These are phyloP conservation scores for Pocota personata DNA, from an alignment of 2,888 invertebrate genomes.

Conservation along the genomic window DNA sequence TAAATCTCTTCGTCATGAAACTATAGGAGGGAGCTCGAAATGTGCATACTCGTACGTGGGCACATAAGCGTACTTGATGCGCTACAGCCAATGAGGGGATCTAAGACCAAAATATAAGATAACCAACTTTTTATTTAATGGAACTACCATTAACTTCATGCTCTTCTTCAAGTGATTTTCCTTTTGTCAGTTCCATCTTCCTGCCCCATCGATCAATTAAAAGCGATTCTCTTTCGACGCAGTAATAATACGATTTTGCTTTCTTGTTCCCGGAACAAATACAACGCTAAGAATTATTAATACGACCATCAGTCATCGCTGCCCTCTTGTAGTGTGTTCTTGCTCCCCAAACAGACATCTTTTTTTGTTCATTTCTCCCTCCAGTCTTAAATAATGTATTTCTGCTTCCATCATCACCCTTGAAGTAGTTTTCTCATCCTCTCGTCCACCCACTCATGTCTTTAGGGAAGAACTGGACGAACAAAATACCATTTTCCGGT, in stretches of 20 bases:
- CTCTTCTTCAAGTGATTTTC: not conserved
- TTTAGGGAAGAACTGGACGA: not conserved
- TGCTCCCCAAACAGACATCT: not conserved
- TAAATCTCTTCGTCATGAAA: too few species aligned
- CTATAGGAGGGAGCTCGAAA: too few species aligned
- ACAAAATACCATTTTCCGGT: conserved; percentile 51
- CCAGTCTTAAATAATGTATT: not conserved
- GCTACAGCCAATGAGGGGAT: not conserved
- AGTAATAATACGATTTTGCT: not conserved
- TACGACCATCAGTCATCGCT: conserved; percentile 51
- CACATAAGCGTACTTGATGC: not conserved
- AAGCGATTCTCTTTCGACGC: conserved; percentile 11
- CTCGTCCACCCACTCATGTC: not conserved
- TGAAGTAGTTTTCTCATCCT: not conserved
- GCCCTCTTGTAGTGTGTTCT: not conserved
- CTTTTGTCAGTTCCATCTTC: not conserved
- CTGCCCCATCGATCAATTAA: conserved; percentile 49
- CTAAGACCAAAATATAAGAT: not conserved
- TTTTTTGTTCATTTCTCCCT: conserved; percentile 4
- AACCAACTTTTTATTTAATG: not conserved
- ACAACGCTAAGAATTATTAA: conserved; percentile 32
- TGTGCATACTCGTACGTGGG: too few species aligned
- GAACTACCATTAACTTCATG: not conserved
- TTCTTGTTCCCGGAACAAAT: not conserved
- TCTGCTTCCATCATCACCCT: conserved; percentile 8